phyloP scores from a whole-genome alignment of 2,113 vertebrate genomes.

The Turnix velox region DNA sequence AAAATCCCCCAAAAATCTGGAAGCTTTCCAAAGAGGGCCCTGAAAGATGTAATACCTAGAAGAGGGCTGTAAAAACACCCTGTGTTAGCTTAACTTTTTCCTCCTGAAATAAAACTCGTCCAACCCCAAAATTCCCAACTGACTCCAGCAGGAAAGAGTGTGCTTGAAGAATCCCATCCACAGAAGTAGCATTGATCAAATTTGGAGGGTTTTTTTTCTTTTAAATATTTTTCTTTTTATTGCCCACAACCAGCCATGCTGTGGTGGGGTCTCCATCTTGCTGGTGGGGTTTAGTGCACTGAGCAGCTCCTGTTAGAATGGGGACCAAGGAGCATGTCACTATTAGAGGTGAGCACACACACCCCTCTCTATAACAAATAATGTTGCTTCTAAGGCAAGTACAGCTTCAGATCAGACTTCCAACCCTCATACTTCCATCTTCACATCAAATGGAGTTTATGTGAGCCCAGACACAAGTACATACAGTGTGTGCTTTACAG shows the following conservation, averaged over 20 bases:
- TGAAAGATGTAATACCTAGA: background rate
- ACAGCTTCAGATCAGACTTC: background rate
- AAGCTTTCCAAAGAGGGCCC: background rate
- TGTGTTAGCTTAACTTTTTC: background rate
- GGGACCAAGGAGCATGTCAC: background rate
- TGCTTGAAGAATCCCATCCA: background rate
- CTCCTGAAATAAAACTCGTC: background rate
- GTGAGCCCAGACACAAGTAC: background rate
- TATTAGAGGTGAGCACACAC: accelerated
- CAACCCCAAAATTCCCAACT: background rate
- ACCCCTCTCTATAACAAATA: no score
- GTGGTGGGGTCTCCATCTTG: accelerated
- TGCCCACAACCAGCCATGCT: background rate
- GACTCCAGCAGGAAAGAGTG: background rate
- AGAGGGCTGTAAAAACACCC: background rate
- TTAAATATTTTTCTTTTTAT: background rate
- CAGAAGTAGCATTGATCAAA: background rate
- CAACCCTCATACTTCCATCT: background rate
- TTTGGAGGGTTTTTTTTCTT: background rate
- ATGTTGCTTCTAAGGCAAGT: background rate
- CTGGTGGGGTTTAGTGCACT: accelerated
- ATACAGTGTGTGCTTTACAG: background rate
- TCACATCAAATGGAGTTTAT: background rate
- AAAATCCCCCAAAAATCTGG: background rate
- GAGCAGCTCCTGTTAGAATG: background rate